Percentiles rank a stretch among this genome's conserved stretches.
Evolutionary conservation across 2,797 vertebrate genomes (phyloP).

Genomic region (Tokudaia muenninki): DNA sequence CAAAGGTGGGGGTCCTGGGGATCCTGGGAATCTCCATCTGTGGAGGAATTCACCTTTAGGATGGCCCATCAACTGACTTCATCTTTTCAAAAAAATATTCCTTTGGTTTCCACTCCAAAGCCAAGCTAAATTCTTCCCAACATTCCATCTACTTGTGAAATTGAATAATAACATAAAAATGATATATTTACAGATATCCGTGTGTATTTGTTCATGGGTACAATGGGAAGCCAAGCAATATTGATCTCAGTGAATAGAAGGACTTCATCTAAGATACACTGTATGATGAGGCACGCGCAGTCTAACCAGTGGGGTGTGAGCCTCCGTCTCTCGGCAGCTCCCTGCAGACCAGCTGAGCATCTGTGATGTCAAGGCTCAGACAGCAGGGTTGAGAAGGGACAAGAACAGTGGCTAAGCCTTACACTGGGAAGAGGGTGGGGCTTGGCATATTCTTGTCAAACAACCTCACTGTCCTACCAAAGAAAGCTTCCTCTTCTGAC

Average conservation of each 20-base stretch:
- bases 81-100: background rate
- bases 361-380: background rate
- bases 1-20: conserved; percentile 82
- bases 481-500: background rate
- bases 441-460: background rate
- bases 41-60: accelerated
- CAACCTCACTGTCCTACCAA: background rate
- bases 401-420: background rate
- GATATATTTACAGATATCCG: conserved; percentile 60
- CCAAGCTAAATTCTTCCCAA: conserved; percentile 35
- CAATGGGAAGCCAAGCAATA: background rate
- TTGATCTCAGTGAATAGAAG: background rate
- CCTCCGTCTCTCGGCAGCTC: background rate
- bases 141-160: background rate
- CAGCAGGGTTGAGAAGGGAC: background rate
- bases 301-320: background rate
- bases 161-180: conserved; percentile 58
- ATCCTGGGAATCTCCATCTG: conserved; percentile 86
- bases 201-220: conserved; percentile 33
- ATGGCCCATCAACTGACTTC: background rate
- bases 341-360: background rate
- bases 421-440: too few species aligned
- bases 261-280: background rate
- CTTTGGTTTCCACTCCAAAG: conserved; percentile 35
- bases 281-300: background rate